A percentile compares a stretch with the other conserved stretches of the same genome.
Evolutionary conservation across 2,888 invertebrate species (phyloP).

Genomic region (Drosophila sordidula): DNA sequence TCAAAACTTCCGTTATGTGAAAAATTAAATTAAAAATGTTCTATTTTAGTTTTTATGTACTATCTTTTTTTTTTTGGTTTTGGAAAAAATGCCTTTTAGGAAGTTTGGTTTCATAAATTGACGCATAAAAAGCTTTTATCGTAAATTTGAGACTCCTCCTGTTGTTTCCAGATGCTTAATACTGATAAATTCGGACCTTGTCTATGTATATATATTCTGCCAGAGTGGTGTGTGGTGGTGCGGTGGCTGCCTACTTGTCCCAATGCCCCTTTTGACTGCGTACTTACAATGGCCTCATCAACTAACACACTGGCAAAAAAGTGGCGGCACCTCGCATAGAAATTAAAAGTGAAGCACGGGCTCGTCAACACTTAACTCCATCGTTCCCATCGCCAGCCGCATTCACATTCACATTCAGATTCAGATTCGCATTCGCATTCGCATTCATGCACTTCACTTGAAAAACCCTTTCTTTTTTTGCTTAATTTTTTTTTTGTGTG

Average conservation of each 20-base stretch:
- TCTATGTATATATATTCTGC: too few species aligned
- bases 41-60: background rate
- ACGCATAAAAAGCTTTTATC: too few species aligned
- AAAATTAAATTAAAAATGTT: background rate
- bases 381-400: constrained; percentile 12
- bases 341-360: constrained; percentile 67
- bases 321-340: constrained; percentile 46
- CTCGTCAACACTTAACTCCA: constrained; percentile 50
- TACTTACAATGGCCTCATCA: constrained; percentile 72
- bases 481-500: constrained; percentile 10
- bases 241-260: constrained; percentile 7
- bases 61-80: background rate
- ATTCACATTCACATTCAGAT: background rate
- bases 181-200: too few species aligned
- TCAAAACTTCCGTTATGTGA: background rate
- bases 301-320: constrained; percentile 45
- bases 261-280: constrained; percentile 13
- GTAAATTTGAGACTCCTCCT: too few species aligned
- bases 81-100: background rate
- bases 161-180: too few species aligned
- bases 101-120: too few species aligned
- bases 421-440: constrained; percentile 4
- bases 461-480: constrained; percentile 14
- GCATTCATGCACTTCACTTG: constrained; percentile 39
- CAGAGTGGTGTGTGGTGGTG: background rate